These are phyloP conservation scores for Heliocidaris tuberculata DNA, from an alignment of 35 echinoderm and acorn worm species.

Conservation along the genomic window DNA sequence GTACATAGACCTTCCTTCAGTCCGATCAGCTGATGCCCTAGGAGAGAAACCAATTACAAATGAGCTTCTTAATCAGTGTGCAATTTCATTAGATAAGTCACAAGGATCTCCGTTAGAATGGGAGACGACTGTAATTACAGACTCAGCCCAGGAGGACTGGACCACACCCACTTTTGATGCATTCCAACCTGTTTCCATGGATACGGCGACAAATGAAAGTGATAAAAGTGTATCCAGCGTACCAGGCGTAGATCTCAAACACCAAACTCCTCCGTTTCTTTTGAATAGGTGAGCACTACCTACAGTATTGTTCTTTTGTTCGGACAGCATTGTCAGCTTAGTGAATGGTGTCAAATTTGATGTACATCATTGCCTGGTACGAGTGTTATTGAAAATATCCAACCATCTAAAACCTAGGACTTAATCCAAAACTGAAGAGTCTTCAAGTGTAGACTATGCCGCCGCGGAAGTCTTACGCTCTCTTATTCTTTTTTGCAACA, in stretches of 20 bases:
- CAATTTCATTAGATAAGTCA: neutral
- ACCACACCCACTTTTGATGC: neutral
- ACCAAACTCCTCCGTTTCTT: neutral
- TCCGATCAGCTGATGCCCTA: neutral
- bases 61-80: no score
- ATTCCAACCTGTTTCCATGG: neutral
- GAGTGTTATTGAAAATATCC: no score
- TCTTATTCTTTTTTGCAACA: neutral
- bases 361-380: no score
- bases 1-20: neutral
- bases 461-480: no score
- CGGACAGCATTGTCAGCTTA: no score
- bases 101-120: neutral
- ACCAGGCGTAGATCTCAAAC: neutral
- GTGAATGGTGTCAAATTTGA: no score
- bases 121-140: neutral
- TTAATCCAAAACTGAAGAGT: no score
- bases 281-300: neutral
- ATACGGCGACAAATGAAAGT: neutral
- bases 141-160: neutral
- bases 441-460: no score
- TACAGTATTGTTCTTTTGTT: no score
- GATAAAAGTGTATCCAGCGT: neutral
- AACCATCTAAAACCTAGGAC: no score
- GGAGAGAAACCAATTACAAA: neutral